These are phyloP conservation scores for Antheraea yamamai DNA, from an alignment of 2,888 invertebrate genomes.

Conservation along the genomic window DNA sequence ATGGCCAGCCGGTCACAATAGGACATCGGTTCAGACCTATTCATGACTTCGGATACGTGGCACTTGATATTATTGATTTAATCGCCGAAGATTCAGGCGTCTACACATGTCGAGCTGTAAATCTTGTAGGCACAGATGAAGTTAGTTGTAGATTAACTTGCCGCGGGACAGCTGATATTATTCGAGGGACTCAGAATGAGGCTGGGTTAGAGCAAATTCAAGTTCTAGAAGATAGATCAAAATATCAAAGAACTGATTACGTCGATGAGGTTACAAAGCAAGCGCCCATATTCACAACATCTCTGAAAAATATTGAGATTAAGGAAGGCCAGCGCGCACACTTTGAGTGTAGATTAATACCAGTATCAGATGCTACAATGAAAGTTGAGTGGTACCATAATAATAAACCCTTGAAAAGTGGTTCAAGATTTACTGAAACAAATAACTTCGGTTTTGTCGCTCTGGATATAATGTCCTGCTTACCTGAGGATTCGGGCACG, in stretches of 20 bases:
- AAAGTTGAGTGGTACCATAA: constrained; percentile 98
- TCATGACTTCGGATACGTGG: constrained; percentile 99
- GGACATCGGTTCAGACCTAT: constrained; percentile 98
- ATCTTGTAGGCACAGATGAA: constrained; percentile 94
- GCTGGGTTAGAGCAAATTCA: constrained; percentile 94
- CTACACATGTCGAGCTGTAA: constrained; percentile 96
- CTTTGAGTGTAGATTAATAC: constrained; percentile 96
- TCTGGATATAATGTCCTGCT: constrained; percentile 96
- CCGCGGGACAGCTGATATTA: constrained; percentile 89
- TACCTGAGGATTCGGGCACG: constrained; percentile 97
- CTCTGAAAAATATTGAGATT: constrained; percentile 94
- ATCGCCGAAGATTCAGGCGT: constrained; percentile 97
- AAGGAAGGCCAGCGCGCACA: constrained; percentile 97
- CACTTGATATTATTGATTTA: constrained; percentile 96
- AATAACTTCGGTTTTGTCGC: constrained; percentile 99
- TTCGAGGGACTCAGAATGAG: constrained; percentile 93
- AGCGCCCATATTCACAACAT: constrained; percentile 96
- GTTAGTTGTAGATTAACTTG: constrained; percentile 88
- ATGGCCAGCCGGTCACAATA: constrained; percentile 95
- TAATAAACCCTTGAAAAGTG: constrained; percentile 93
- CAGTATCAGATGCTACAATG: constrained; percentile 96
- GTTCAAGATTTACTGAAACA: constrained; percentile 96
- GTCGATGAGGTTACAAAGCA: constrained; percentile 93
- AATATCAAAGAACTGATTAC: constrained; percentile 88
- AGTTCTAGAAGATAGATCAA: constrained; percentile 91